Evolutionary conservation across 2,113 vertebrate genomes (phyloP), one percentile per base, ranked within the genome.

Genomic region (Oreochromis tanganicae): DNA sequence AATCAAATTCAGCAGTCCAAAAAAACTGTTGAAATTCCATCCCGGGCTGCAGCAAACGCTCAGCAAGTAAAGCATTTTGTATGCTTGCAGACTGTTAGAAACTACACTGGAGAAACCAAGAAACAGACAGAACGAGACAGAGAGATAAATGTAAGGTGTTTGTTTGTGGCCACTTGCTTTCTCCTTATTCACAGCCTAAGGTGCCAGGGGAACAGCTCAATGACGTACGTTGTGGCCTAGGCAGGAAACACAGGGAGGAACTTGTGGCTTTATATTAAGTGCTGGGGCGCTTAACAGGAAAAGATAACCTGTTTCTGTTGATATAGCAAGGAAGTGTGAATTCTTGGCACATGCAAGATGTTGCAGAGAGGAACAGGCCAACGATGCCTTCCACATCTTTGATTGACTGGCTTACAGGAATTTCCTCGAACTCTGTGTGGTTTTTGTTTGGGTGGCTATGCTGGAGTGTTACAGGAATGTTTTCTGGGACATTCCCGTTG

Each of bases 241-340:
- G 86, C 93, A 96, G 96, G 96, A 97, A 96, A 91, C 92, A 56
- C 57, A 88, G 88, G 91, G 94, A 95, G 96, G 96, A 96, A 96
- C 93, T 96, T 92, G 93, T 92, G 95, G 95, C 93, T 96, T 96
- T 95, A 96, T 96, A 96, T 96, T 93, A 96, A 96, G 95, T 96
- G 91, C 88, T 71, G 86, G 83, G 88, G 89, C 81, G 91, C 93
- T 95, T 96, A 94, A 96, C 96, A 95, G 96, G 96, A 96, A 96
- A 95, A 93, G 92, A 95, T 93, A 94, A 95, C 94, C 92, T 94
- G 92, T 85, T 93, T 93, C 80, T 93, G 92, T 94, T 94, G 92
- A 92, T 91, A 82, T 86, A 94, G 94, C 93, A 82, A 89, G 94
- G 91, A 95, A 95, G 93, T 87, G 93, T 92, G 91, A 93, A 93